Base-by-base conservation (phyloP, 37 sponge, comb jelly and placozoan species). In the Trichoplax adhaerens region DNA sequence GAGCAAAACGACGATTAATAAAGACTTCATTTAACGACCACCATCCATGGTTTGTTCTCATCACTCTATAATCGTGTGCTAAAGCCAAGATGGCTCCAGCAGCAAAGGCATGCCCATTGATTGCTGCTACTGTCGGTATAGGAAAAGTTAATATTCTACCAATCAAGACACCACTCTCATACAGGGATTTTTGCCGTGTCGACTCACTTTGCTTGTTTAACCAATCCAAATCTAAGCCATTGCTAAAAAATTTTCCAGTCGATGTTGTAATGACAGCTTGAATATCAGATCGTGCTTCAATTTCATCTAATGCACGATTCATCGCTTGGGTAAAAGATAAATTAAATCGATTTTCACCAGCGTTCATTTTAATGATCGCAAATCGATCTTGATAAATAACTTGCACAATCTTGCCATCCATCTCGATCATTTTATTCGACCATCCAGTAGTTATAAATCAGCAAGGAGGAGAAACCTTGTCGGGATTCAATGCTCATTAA, bases 41-140 rank as follows among this genome's bases (percentile, higher is more conserved):
- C 88, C 88, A 88, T 6, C 88, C 88, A 51, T 74, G 64, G 57
- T 70, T 77, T 1, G 71, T 72, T 48, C 70, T 65, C 88, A 88
- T 88, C 56, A 88, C 68, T 50, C 65, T 63, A 59, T 77, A 77
- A 75, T 88, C 88, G 49, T 84, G 85, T 56, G 79, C 66, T 48
- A 88, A 50, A 5, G 84, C 85, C 56, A 88, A 8, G 10, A 88
- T 69, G 1, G 62, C 82, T 1, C 88, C 88, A 54, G 63, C 85
- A 64, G 85, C 88, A 81, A 74, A 83, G 4, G 72, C 77, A 58
- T 88, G 88, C 50, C 88, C 88, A 47, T 69, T 69, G 7, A 69
- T 69, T n/a, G 71, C 71, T 69, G 71, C 71, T 53, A 69, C 57
- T 3, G 71, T 69, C 7, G 71, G 71, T 5, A 69, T 5, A 7